Evolutionary conservation across 2,113 vertebrate species (phyloP).

Genomic region (Aegotheles bennettii): DNA sequence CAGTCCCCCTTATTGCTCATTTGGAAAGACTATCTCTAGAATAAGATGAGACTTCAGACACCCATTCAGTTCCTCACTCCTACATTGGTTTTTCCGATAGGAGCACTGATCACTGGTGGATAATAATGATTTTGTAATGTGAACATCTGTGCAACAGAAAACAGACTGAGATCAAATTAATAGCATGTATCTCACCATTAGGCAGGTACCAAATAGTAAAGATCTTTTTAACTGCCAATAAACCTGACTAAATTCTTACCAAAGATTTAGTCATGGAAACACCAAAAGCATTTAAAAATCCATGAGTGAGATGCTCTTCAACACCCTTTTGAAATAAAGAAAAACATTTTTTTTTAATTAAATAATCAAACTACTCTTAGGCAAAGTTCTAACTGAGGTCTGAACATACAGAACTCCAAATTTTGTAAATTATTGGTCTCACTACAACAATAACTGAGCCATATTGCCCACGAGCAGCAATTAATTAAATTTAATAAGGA

Average conservation of each 20-base stretch:
- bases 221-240: not conserved
- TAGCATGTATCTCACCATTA: not conserved
- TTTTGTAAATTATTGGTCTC: slow-evolving; percentile 34
- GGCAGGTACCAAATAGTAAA: not conserved
- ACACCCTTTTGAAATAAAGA: not conserved
- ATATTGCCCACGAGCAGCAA: slow-evolving; percentile 19
- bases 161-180: slow-evolving; percentile 27
- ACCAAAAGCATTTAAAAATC: not conserved
- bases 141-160: slow-evolving; percentile 48
- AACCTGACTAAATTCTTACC: not conserved
- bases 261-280: not conserved
- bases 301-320: not conserved
- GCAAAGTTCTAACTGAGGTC: not conserved
- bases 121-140: slow-evolving; percentile 34
- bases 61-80: slow-evolving; percentile 23
- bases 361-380: not conserved
- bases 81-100: not conserved
- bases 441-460: slow-evolving; percentile 18
- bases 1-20: slow-evolving; percentile 1
- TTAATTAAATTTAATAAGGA: slow-evolving; percentile 56
- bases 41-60: slow-evolving; percentile 30
- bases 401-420: not conserved
- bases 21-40: not conserved
- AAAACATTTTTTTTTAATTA: not conserved
- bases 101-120: not conserved